A percentile compares a stretch with the other conserved stretches of the same genome.
These are phyloP conservation scores for Drosophila nasuta DNA, from an alignment of 1,140 invertebrate species.

Conservation along the genomic window DNA sequence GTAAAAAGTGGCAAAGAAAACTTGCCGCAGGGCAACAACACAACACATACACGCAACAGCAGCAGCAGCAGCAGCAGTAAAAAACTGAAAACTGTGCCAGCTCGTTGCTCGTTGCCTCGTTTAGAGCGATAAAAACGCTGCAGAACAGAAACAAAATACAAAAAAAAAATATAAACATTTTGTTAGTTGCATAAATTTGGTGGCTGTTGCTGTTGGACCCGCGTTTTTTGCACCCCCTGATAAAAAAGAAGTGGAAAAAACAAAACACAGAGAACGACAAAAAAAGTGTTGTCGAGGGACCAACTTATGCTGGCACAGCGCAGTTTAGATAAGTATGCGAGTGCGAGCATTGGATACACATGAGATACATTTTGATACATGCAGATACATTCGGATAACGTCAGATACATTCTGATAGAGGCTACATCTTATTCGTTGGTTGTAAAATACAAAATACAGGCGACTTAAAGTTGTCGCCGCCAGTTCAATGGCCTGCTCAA, in stretches of 20 bases:
- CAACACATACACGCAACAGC: slow-evolving; percentile 22
- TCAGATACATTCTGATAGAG: not conserved
- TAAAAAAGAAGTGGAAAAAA: slow-evolving; percentile 11
- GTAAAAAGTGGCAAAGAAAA: slow-evolving; percentile 47
- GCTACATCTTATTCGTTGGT: too few relatives aligned
- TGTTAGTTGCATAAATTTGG: slow-evolving; percentile 80
- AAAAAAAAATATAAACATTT: slow-evolving; percentile 56
- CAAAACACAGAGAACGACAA: slow-evolving; percentile 42
- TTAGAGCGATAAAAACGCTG: slow-evolving; percentile 70
- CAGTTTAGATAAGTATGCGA: slow-evolving; percentile 43
- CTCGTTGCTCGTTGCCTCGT: slow-evolving; percentile 32
- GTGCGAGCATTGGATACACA: slow-evolving; percentile 12
- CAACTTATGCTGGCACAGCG: slow-evolving; percentile 65
- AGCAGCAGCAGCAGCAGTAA: not conserved
- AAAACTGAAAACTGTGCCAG: slow-evolving; percentile 28
- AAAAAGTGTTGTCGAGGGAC: slow-evolving; percentile 79
- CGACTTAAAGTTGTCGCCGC: slow-evolving; percentile 31
- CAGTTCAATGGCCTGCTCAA: slow-evolving; percentile 66
- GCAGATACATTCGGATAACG: slow-evolving; percentile 8
- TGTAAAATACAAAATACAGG: too few relatives aligned
- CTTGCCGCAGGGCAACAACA: slow-evolving; percentile 23
- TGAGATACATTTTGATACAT: slow-evolving; percentile 6
- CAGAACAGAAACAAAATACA: slow-evolving; percentile 32
- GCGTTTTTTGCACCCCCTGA: slow-evolving; percentile 45
- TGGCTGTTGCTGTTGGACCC: slow-evolving; percentile 36